Percentiles rank a stretch among this genome's conserved stretches.
Evolutionary conservation across 2,113 vertebrate species (phyloP).

Genomic region (Paracanthobrama guichenoti): DNA sequence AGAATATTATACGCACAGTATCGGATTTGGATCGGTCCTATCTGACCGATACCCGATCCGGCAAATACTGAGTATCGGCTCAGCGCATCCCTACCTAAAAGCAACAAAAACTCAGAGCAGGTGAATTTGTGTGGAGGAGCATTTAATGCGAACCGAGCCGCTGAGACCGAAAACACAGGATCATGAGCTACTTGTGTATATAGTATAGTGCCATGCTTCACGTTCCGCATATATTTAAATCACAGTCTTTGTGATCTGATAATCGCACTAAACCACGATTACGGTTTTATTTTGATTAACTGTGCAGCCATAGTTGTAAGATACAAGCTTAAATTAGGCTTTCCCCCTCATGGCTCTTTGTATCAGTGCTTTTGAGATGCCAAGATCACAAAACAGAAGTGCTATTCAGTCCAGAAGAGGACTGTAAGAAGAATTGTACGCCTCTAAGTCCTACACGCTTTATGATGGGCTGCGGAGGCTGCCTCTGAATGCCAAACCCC

Average conservation of each 20-base stretch:
- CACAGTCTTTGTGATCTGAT: not conserved
- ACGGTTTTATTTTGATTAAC: not conserved
- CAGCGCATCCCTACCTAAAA: too few species aligned
- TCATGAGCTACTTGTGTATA: not conserved
- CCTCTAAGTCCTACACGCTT: constrained; percentile 48
- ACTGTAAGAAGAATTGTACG: constrained; percentile 50
- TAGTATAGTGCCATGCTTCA: not conserved
- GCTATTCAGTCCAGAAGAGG: constrained; percentile 46
- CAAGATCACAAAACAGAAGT: constrained; percentile 53
- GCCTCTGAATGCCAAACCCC: constrained; percentile 44
- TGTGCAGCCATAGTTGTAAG: not conserved
- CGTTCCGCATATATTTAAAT: not conserved
- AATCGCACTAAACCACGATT: not conserved
- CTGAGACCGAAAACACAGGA: not conserved
- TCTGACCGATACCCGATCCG: too few species aligned
- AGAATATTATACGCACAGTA: too few species aligned
- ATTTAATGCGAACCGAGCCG: not conserved
- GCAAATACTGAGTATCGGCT: too few species aligned
- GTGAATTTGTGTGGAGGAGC: not conserved
- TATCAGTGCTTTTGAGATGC: constrained; percentile 39
- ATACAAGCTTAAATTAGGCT: not conserved
- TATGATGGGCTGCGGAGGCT: constrained; percentile 25
- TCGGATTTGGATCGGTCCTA: too few species aligned
- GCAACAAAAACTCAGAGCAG: not conserved
- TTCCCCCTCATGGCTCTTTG: constrained; percentile 36